Percentiles rank a stretch among this genome's conserved stretches.
These are phyloP conservation scores for Ptychoptera albimana DNA, from an alignment of 2,888 invertebrate species.

Conservation along the genomic window DNA sequence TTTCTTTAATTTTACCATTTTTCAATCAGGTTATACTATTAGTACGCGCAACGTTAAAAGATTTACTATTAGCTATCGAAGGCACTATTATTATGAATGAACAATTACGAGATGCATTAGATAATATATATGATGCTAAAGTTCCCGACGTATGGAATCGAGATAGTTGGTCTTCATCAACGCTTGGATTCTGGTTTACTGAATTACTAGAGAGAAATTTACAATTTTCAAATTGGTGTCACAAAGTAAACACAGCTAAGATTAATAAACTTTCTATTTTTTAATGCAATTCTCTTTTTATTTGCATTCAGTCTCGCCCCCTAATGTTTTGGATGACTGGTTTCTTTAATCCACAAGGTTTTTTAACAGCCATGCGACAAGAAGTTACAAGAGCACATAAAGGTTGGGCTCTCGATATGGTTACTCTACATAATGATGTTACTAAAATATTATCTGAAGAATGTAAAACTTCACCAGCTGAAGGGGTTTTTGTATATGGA, in stretches of 20 bases:
- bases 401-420: constrained; percentile 80
- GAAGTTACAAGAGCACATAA: constrained; percentile 78
- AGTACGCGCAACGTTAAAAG: constrained; percentile 54
- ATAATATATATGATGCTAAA: constrained; percentile 74
- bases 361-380: constrained; percentile 81
- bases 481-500: constrained; percentile 73
- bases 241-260: constrained; percentile 21
- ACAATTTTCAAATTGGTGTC: constrained; percentile 70
- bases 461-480: constrained; percentile 52
- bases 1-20: background rate
- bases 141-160: constrained; percentile 58
- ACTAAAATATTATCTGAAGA: constrained; percentile 52
- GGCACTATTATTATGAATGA: constrained; percentile 87
- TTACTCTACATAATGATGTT: constrained; percentile 65
- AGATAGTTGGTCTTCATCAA: constrained; percentile 70
- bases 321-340: constrained; percentile 83
- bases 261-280: no score
- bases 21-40: constrained; percentile 22
- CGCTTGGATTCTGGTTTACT: constrained; percentile 83
- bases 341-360: constrained; percentile 86
- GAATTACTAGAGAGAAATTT: constrained; percentile 68
- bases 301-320: constrained; percentile 35
- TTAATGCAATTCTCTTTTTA: background rate
- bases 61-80: constrained; percentile 70
- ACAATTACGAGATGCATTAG: constrained; percentile 65